Conservation (phyloP, 1,140 invertebrate species). For the Neelides sp. region DNA sequence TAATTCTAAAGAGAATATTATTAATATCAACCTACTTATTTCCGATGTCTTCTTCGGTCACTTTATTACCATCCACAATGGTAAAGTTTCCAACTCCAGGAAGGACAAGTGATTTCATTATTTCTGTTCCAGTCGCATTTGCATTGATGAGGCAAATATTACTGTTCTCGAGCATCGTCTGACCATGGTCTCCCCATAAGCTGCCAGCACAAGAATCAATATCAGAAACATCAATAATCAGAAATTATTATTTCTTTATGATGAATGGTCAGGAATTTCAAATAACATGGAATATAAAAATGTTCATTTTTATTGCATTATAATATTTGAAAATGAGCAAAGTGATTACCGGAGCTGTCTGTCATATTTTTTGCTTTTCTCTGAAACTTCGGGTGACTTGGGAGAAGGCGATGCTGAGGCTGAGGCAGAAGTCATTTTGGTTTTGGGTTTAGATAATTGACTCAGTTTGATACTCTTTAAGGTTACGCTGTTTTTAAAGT, state of each 20-base stretch:
- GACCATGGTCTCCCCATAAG: conserved; percentile 96
- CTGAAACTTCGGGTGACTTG: conserved; percentile 65
- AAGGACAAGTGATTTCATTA: conserved; percentile 82
- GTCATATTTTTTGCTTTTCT: conserved; percentile 73
- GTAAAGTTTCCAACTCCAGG: conserved; percentile 94
- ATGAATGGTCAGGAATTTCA: too few species aligned
- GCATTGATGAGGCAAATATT: conserved; percentile 91
- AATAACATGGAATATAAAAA: not conserved
- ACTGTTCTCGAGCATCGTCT: conserved; percentile 68
- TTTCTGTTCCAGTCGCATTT: conserved; percentile 84
- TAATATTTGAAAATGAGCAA: too few species aligned
- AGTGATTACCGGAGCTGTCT: conserved; percentile 73
- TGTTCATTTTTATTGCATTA: conserved; percentile 1
- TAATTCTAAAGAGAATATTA: too few species aligned
- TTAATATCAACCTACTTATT: conserved; percentile 55
- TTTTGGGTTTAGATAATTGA: too few species aligned
- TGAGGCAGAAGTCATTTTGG: too few species aligned
- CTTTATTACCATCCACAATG: conserved; percentile 77
- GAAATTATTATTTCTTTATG: too few species aligned
- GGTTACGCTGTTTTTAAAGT: too few species aligned
- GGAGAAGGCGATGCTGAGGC: conserved; percentile 52
- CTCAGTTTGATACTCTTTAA: too few species aligned
- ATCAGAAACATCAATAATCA: not conserved
- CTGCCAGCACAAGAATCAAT: conserved; percentile 39
- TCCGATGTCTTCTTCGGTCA: conserved; percentile 79